Percentiles rank a stretch among this genome's conserved stretches.
phyloP scores from a whole-genome alignment of 1,140 invertebrate species.

The Aphis craccivora region DNA sequence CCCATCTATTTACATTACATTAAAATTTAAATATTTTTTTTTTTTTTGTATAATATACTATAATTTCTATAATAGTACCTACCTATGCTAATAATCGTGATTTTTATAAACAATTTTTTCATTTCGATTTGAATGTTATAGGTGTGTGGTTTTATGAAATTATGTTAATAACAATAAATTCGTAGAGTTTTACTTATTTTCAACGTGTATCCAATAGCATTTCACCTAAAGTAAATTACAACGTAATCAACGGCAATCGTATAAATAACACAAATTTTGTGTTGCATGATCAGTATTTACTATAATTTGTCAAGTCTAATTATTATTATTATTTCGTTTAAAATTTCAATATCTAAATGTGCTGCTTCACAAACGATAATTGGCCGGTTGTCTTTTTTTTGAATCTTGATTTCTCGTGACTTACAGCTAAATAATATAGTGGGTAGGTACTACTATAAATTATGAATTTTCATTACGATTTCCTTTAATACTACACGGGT shows the following conservation, averaged over 20 bases:
- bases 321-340: not conserved
- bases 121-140: not conserved
- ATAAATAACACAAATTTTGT: not conserved
- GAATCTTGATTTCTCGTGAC: not conserved
- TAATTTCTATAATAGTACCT: not conserved
- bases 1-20: not conserved
- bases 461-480: conserved; percentile 2
- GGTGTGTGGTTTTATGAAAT: not conserved
- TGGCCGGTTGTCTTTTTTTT: not conserved
- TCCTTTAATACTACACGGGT: not conserved
- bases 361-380: not conserved
- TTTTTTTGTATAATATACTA: not conserved
- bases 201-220: not conserved
- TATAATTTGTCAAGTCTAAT: not conserved
- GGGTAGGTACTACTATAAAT: not conserved
- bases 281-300: not conserved
- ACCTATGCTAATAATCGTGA: not conserved
- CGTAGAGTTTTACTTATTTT: not conserved
- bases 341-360: not conserved
- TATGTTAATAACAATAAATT: not conserved
- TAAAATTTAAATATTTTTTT: not conserved
- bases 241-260: not conserved
- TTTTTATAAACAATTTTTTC: not conserved
- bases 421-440: not conserved
- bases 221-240: not conserved